These are phyloP conservation scores for Eledona agricola DNA, from an alignment of 2,888 invertebrate genomes.

Conservation along the genomic window DNA sequence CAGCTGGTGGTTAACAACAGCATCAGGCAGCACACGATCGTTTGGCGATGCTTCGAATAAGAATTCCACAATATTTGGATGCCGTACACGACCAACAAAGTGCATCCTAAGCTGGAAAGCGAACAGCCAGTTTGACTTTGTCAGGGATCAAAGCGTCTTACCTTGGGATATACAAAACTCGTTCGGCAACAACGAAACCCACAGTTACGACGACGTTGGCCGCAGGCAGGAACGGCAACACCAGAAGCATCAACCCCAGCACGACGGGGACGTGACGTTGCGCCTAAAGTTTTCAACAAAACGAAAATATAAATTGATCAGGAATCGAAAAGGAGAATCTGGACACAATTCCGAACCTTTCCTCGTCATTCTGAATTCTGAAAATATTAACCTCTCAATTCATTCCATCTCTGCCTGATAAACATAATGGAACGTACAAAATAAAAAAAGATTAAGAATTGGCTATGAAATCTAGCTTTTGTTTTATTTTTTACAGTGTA, in stretches of 20 bases:
- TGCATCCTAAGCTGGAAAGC: constrained; percentile 78
- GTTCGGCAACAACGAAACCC: constrained; percentile 86
- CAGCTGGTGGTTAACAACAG: constrained; percentile 71
- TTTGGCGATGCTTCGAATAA: constrained; percentile 63
- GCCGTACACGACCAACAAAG: constrained; percentile 79
- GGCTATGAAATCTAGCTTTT: no score
- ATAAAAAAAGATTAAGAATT: no score
- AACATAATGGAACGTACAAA: no score
- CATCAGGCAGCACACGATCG: constrained; percentile 65
- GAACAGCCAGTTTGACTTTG: constrained; percentile 5
- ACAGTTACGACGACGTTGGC: constrained; percentile 84
- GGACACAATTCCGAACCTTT: no score
- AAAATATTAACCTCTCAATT: no score
- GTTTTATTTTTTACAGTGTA: no score
- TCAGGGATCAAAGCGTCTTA: constrained; percentile 56
- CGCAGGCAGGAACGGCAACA: constrained; percentile 86
- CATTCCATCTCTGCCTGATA: no score
- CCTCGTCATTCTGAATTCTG: no score
- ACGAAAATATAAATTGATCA: no score
- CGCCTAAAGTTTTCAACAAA: no score
- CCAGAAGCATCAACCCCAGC: constrained; percentile 75
- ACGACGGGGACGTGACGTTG: constrained; percentile 75
- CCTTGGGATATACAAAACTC: constrained; percentile 90
- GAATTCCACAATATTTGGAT: constrained; percentile 72
- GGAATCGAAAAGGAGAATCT: no score